Evolutionary conservation across 1,140 invertebrate genomes (phyloP), one percentile per base, ranked within the genome.

Genomic region (Hylaeus anthracinus): DNA sequence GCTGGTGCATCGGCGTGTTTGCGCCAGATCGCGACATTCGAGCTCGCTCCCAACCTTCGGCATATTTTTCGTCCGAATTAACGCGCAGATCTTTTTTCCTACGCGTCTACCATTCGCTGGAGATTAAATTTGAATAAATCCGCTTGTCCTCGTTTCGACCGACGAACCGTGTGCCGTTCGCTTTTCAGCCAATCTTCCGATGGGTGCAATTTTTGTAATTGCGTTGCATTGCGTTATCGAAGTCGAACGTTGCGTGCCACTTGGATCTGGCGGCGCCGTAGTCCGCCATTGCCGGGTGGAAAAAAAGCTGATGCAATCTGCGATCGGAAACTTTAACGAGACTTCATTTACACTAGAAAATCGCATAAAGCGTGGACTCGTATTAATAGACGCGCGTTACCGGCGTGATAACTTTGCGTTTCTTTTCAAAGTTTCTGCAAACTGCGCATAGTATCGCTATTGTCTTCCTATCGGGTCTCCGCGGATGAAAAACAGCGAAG

Each of bases 1-100:
- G 76, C 66, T 67, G 75, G 53, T 45, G 65, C 79, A 72, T 79
- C 80, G 71, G 48, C 70, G 72, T 80, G 79, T 78, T 83, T 82
- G 67, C 58, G n/a, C n/a, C 64, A 45, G 58, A 77, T 66, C 63
- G 76, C n/a, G 56, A 14, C 45, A 76, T 85, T 76, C 69, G 65
- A 82, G 45, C 63, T 78, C 65, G 61, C 70, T 55, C 69, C 51
- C 55, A 65, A 72, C 39, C 41, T 43, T 39, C 39, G 43, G 48
- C 15, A 69, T 14, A 51, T 39, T 65, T 14, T 37, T 26, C 15
- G 15, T 12, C 37, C 37, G 60, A n/a, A 48, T 10, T 45, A 26
- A 26, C 41, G 26, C 1, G 55, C 65, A 12, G 55, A 58, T 69
- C n/a, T 76, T 56, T 48, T 67, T 69, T 60, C 56, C 26, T 26